phyloP scores from a whole-genome alignment of 2,888 invertebrate genomes.

The Eurytoma adleriae region DNA sequence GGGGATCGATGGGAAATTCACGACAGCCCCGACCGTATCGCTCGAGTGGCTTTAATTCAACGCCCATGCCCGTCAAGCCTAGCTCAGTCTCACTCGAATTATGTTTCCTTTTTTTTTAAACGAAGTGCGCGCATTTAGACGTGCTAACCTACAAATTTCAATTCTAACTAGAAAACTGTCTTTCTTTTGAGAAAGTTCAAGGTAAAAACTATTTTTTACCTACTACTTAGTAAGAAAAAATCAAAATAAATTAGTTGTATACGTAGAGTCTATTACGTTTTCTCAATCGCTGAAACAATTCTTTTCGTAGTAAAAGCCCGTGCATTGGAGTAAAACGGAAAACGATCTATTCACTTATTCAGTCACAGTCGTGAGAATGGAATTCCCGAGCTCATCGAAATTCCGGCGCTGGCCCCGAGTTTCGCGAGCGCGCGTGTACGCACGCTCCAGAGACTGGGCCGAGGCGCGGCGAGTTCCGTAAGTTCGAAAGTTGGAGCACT shows the following conservation, averaged over 20 bases:
- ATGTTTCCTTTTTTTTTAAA: no score
- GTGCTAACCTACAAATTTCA: no score
- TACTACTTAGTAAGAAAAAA: no score
- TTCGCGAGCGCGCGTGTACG: conserved; percentile 1
- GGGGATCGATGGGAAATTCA: conserved; percentile 29
- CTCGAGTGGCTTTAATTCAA: conserved; percentile 57
- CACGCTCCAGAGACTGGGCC: background rate
- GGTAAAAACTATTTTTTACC: no score
- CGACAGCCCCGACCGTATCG: conserved; percentile 47
- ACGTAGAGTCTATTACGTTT: no score
- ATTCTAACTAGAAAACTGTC: no score
- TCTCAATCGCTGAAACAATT: background rate
- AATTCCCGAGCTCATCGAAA: conserved; percentile 32
- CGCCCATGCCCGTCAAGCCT: conserved; percentile 25
- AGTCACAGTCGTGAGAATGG: no score
- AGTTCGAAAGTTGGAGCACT: conserved; percentile 68
- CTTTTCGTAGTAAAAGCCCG: background rate
- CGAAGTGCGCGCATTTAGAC: no score
- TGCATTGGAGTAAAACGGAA: background rate
- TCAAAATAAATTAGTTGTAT: no score
- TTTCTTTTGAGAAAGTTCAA: no score
- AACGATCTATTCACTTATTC: background rate
- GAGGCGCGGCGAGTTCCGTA: conserved; percentile 14
- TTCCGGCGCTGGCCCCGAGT: conserved; percentile 8
- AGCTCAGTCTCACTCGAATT: no score